Evolutionary conservation across 2,888 invertebrate genomes (phyloP), one percentile per base, ranked within the genome.

Genomic region (Drosophila robusta): DNA sequence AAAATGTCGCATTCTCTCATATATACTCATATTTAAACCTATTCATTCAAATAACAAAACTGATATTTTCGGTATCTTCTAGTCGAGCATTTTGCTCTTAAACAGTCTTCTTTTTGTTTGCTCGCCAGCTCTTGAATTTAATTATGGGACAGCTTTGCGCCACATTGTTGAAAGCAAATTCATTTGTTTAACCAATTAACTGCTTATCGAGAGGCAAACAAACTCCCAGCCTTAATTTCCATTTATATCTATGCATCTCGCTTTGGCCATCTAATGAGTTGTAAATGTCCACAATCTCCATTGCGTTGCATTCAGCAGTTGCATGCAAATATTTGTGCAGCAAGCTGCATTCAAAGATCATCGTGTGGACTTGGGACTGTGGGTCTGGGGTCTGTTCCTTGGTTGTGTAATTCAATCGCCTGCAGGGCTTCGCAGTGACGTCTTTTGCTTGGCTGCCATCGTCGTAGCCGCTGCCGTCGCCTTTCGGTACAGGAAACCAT

Each of bases 401-500:
- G 61, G 46, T 49, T 55, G 54, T 55, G 87, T 87, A 87, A 89
- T 80, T 83, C 72, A 83, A 84, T 84, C 72, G 87, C 64, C 58
- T 55, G 60, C 61, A 65, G 62, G 79, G 79, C 77, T 77, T 77
- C 75, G 29, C 34, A 41, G 38, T 54, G 62, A 62, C 55, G 75
- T 78, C 75, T 78, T 67, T 62, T 64, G 47, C 44, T 68, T 69
- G 78, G 69, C 75, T 75, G 64, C 69, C 49, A 55, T 52, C 34
- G 55, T 46, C 47, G 69, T 71, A 72, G 64, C 18, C 18, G 18
- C 2, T 18, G 18, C 67, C 51, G 57, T 51, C 34, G 55, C 55
- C 38, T 63, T 71, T 62, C 75, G 75, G 75, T 77, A 83, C 90
- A 90, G 90, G 90, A 90, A 90, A 83, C 90, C 90, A 87, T 90